Percentiles rank a stretch among this genome's conserved stretches.
phyloP scores from a whole-genome alignment of 2,888 invertebrate species.

The Cybosia mesomella region DNA sequence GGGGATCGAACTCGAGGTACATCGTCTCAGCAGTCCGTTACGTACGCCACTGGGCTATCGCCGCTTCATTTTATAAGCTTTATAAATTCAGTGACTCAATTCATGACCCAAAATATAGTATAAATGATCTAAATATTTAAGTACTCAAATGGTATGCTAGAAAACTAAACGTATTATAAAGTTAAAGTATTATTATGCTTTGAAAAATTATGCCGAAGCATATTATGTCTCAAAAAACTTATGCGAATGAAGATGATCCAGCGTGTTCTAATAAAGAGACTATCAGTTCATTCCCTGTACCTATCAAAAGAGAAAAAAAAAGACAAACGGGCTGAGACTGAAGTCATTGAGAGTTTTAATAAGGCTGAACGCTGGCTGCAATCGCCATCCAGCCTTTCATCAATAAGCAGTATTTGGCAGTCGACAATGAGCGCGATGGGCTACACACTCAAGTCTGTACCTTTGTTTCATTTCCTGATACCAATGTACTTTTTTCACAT shows the following conservation, averaged over 20 bases:
- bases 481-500: conserved; percentile 66
- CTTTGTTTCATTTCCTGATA: conserved; percentile 81
- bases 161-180: too few relatives aligned
- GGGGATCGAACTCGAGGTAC: too few relatives aligned
- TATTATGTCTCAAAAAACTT: not conserved
- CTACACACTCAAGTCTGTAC: conserved; percentile 53
- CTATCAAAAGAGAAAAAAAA: conserved; percentile 1
- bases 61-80: too few relatives aligned
- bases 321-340: not conserved
- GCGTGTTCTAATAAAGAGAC: not conserved
- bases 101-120: too few relatives aligned
- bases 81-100: too few relatives aligned
- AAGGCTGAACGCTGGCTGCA: conserved; percentile 9
- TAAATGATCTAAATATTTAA: too few relatives aligned
- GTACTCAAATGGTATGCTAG: too few relatives aligned
- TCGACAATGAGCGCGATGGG: conserved; percentile 42
- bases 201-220: too few relatives aligned
- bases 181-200: too few relatives aligned
- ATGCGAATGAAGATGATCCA: not conserved
- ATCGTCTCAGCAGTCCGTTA: too few relatives aligned
- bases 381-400: conserved; percentile 5
- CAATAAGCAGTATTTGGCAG: conserved; percentile 18
- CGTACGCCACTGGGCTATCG: too few relatives aligned
- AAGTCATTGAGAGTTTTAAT: conserved; percentile 3
- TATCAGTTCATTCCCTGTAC: not conserved